Evolutionary conservation across 1,140 invertebrate genomes (phyloP), one percentile per base, ranked within the genome.

Genomic region (Magallana gigas): DNA sequence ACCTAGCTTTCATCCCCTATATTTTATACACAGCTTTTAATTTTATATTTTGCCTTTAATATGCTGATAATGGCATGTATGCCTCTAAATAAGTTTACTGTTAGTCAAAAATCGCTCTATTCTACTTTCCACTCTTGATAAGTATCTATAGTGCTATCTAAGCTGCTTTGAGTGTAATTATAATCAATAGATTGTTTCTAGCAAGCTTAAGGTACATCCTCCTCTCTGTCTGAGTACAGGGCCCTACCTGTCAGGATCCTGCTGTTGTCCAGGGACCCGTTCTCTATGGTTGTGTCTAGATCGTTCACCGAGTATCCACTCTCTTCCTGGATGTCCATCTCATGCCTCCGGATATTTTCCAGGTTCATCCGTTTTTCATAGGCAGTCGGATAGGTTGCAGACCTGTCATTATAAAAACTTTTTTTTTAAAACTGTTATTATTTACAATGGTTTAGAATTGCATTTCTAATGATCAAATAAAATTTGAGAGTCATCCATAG

Each of bases 261-360:
- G 58, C 88, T 91, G 83, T 90, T 88, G 58, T 92, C 92, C 60
- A 92, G 83, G 57, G 91, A 91, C 18, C 91, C 91, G 85, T 92
- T 90, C 85, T 91, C 92, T 86, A 92, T 91, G 68, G 91, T 92
- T 85, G 92, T 91, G 83, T 92, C 91, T 8, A 84, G 18, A 87
- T 91, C 91, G 83, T 90, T 90, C 81, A 91, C 91, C 11, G 87
- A 83, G 58, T 84, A 58, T 16, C 57, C 58, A 87, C 91, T 91
- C 80, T 94, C 93, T 80, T 94, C 93, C 60, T 92, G 92, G 57
- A 93, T 92, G 84, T 94, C 93, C 88, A 92, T 90, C 36, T 93
- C 91, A 86, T 91, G 91, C 2, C 93, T 89, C 3, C 93, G 92
- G 12, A 93, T 85, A 71, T 93, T 94, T 71, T 94, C 94, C 62